Evolutionary conservation across 2,888 invertebrate genomes (phyloP).

Genomic region (Ormia ochracea): DNA sequence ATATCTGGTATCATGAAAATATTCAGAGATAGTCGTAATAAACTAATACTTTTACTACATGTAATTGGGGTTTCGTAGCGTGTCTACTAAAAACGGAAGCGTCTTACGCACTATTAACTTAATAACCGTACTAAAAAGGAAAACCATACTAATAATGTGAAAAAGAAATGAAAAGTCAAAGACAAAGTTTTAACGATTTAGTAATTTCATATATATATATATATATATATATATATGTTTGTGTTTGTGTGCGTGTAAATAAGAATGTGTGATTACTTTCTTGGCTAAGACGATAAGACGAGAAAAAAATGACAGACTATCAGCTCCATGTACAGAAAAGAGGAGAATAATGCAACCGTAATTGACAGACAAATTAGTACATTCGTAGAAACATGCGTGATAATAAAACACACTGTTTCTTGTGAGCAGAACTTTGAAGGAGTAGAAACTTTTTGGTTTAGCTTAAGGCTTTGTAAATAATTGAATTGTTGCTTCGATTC

Average conservation of each 20-base stretch:
- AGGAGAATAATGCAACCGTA: background rate
- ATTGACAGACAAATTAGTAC: background rate
- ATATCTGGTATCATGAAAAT: too few relatives aligned
- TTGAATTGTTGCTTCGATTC: too few relatives aligned
- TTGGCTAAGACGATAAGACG: background rate
- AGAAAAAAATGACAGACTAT: background rate
- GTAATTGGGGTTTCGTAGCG: background rate
- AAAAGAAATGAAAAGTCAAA: background rate
- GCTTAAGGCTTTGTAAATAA: too few relatives aligned
- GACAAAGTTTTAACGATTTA: background rate
- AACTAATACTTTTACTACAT: background rate
- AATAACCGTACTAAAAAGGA: background rate
- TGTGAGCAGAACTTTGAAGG: background rate
- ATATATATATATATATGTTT: too few relatives aligned
- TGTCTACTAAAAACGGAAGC: slow-evolving; percentile 41
- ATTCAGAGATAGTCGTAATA: too few relatives aligned
- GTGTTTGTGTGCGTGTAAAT: too few relatives aligned
- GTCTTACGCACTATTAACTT: slow-evolving; percentile 36
- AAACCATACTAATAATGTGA: too few relatives aligned
- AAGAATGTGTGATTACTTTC: too few relatives aligned
- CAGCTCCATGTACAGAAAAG: background rate
- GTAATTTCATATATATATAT: too few relatives aligned
- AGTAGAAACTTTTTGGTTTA: background rate
- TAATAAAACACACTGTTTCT: background rate
- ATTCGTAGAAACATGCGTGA: background rate